These are phyloP conservation scores for Neoascia interrupta DNA, from an alignment of 2,888 invertebrate species.

Conservation along the genomic window DNA sequence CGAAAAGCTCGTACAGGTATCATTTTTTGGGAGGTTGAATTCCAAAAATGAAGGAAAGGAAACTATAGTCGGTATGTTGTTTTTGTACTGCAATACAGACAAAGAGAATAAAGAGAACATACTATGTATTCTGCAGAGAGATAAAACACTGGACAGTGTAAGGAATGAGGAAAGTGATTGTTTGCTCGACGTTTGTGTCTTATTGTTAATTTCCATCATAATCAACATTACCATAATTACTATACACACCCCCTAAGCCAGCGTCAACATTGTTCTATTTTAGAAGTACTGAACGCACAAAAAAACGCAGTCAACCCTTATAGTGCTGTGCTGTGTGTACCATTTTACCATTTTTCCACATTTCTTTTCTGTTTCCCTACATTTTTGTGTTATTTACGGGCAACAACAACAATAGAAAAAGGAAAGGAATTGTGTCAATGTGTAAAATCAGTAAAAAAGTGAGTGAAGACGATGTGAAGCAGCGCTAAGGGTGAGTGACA, in stretches of 20 bases:
- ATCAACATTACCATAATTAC: conserved; percentile 60
- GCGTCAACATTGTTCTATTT: conserved; percentile 33
- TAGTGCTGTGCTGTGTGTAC: conserved; percentile 53
- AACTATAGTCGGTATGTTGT: conserved; percentile 1
- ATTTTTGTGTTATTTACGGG: conserved; percentile 48
- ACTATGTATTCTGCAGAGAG: conserved; percentile 28
- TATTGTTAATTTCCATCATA: conserved; percentile 59
- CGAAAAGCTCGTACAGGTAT: conserved; percentile 68
- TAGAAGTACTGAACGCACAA: conserved; percentile 36
- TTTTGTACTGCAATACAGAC: conserved; percentile 45
- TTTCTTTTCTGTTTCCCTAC: conserved; percentile 32
- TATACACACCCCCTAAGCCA: too few species aligned
- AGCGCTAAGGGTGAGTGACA: conserved; percentile 46
- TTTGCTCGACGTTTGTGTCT: conserved; percentile 38
- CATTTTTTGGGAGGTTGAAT: conserved; percentile 45
- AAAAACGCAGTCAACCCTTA: conserved; percentile 42
- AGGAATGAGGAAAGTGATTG: conserved; percentile 47
- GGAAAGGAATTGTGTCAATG: conserved; percentile 66
- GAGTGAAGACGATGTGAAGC: conserved; percentile 63
- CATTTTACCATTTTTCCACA: conserved; percentile 50
- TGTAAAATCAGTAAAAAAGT: conserved; percentile 66
- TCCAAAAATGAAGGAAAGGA: conserved; percentile 17
- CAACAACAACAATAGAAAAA: conserved; percentile 45
- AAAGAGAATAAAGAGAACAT: conserved; percentile 42
- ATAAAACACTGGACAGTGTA: conserved; percentile 12